These are phyloP conservation scores for Cephonodes hylas DNA, from an alignment of 2,888 invertebrate genomes.

Conservation along the genomic window DNA sequence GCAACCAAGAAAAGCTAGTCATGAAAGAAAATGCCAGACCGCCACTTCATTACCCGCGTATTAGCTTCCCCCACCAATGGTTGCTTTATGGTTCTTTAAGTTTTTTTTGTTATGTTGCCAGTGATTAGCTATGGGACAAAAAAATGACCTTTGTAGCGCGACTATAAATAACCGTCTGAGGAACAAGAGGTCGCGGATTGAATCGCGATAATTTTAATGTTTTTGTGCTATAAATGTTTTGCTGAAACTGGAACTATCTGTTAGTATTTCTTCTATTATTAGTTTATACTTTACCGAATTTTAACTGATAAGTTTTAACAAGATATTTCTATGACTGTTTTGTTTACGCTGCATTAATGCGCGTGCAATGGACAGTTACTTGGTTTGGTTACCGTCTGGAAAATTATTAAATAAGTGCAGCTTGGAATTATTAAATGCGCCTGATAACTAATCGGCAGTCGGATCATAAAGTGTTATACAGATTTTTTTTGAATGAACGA, in stretches of 20 bases:
- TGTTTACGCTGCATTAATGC: too few species aligned
- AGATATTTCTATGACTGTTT: too few species aligned
- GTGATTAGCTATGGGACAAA: neutral
- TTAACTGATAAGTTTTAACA: too few species aligned
- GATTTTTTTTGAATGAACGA: neutral
- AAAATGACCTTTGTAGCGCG: neutral
- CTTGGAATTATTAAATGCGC: too few species aligned
- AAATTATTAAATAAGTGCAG: too few species aligned
- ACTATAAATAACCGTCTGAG: neutral
- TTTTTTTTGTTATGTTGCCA: neutral
- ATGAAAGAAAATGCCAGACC: neutral
- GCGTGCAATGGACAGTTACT: too few species aligned
- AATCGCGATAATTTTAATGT: neutral
- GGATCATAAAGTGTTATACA: neutral
- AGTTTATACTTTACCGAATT: too few species aligned
- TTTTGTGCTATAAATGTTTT: neutral
- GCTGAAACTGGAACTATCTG: neutral
- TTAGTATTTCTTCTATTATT: too few species aligned
- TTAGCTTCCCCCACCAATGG: neutral
- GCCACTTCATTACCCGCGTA: neutral
- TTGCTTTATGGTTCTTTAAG: conserved; percentile 5
- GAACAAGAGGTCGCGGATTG: neutral
- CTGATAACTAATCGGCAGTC: too few species aligned
- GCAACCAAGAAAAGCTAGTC: neutral
- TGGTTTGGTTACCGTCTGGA: too few species aligned